phyloP scores from a whole-genome alignment of 2,888 invertebrate genomes.

The Tetranychus truncatus region DNA sequence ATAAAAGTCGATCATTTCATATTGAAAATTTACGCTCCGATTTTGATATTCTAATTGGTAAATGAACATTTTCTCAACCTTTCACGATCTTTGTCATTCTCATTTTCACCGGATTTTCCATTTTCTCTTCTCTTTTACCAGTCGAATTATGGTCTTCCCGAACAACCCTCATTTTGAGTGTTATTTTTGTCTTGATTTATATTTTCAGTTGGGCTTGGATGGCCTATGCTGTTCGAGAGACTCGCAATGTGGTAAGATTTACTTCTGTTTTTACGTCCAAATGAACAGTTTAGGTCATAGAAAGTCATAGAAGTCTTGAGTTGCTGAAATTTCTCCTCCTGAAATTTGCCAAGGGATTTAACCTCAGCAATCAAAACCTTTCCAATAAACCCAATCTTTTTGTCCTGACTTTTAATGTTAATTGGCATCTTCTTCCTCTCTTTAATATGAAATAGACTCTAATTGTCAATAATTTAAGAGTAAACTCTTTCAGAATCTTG shows the following conservation, averaged over 20 bases:
- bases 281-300: neutral
- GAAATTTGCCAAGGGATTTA: no score
- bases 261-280: neutral
- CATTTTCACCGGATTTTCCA: neutral
- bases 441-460: no score
- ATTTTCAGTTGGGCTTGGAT: conserved; percentile 29
- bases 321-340: no score
- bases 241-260: conserved; percentile 25
- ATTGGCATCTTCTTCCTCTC: no score
- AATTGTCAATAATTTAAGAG: no score
- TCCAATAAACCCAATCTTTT: no score
- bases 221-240: conserved; percentile 27
- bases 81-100: neutral
- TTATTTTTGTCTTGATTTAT: conserved; percentile 27
- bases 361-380: no score
- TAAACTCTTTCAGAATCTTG: no score
- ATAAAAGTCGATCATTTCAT: conserved; percentile 11
- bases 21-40: conserved; percentile 16
- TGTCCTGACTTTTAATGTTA: no score
- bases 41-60: conserved; percentile 16
- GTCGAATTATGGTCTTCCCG: conserved; percentile 27
- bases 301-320: no score
- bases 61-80: neutral
- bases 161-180: conserved; percentile 27
- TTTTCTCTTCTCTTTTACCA: conserved; percentile 15